Conservation (phyloP, 2,113 vertebrate genomes). For the Plotosus lineatus region DNA sequence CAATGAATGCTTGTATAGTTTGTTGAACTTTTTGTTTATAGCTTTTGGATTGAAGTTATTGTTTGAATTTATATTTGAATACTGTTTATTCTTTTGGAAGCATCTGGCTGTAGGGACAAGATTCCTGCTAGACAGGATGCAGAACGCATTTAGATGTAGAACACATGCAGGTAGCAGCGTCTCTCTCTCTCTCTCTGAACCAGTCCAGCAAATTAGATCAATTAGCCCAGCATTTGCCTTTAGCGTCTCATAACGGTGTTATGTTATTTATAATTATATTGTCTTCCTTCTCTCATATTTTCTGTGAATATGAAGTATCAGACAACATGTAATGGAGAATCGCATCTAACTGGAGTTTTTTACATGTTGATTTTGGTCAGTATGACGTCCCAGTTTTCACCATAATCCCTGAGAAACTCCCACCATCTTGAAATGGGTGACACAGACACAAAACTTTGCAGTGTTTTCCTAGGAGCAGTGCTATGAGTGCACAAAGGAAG, state of each 20-base stretch:
- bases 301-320: neutral
- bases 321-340: neutral
- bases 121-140: constrained; percentile 1
- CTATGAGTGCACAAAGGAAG: constrained; percentile 50
- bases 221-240: constrained; percentile 6
- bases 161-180: neutral
- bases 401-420: constrained; percentile 33
- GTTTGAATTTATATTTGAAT: neutral
- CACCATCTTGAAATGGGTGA: constrained; percentile 39
- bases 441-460: constrained; percentile 37
- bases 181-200: neutral
- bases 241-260: neutral
- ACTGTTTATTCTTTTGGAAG: neutral
- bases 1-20: neutral
- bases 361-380: constrained; percentile 9
- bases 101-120: constrained; percentile 5
- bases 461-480: constrained; percentile 33
- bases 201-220: neutral
- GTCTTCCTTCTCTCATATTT: neutral
- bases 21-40: constrained; percentile 22
- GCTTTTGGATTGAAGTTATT: neutral
- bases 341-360: neutral
- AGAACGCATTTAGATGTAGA: constrained; percentile 20
- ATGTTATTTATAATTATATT: neutral
- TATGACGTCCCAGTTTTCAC: constrained; percentile 22